These are phyloP conservation scores for Alaudala cheleensis DNA, from an alignment of 2,113 vertebrate genomes.

Conservation along the genomic window DNA sequence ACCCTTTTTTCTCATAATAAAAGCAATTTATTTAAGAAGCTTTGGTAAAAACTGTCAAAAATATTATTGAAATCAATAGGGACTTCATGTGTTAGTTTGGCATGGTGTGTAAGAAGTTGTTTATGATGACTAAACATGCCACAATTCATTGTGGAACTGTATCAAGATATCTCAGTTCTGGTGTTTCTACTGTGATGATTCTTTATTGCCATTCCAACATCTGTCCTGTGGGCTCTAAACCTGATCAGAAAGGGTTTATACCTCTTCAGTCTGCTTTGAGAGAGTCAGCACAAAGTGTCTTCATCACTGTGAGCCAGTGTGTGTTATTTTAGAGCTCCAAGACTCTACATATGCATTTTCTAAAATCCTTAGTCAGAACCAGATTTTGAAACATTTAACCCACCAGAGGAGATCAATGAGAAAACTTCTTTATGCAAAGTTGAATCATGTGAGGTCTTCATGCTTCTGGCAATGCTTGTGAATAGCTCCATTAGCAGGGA, in stretches of 20 bases:
- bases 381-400: constrained; percentile 48
- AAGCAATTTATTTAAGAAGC: not conserved
- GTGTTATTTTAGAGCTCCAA: not conserved
- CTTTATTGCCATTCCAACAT: not conserved
- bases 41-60: not conserved
- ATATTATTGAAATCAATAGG: not conserved
- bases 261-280: not conserved
- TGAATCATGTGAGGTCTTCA: constrained; percentile 53
- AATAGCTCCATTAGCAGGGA: constrained; percentile 53
- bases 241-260: not conserved
- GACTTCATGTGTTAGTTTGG: not conserved
- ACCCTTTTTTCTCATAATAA: not conserved
- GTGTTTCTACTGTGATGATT: not conserved
- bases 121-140: not conserved
- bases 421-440: constrained; percentile 2
- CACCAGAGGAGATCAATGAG: constrained; percentile 66
- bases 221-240: rapidly evolving
- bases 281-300: not conserved
- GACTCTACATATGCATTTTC: not conserved
- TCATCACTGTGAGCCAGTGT: not conserved
- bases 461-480: constrained; percentile 51
- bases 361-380: constrained; percentile 12
- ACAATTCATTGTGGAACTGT: not conserved
- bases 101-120: not conserved
- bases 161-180: not conserved